These are phyloP conservation scores for Nematopogon swammerdamellus DNA, from an alignment of 2,888 invertebrate species.

Conservation along the genomic window DNA sequence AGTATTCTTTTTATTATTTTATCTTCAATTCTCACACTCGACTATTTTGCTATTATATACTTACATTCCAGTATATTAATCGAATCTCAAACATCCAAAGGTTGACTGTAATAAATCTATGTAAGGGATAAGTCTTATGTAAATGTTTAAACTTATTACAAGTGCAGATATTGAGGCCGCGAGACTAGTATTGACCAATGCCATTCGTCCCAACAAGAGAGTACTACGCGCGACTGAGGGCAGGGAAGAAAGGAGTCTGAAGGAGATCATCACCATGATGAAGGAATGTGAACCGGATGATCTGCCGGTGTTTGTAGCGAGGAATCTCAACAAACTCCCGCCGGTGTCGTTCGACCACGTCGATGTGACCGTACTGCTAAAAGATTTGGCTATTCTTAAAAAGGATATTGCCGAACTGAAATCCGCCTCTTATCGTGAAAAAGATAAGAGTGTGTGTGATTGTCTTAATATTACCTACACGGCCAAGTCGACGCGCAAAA, in stretches of 20 bases:
- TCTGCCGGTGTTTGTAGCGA: conserved; percentile 2
- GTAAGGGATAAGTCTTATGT: no score
- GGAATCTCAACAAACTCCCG: conserved; percentile 3
- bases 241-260: not conserved
- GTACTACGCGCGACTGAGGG: not conserved
- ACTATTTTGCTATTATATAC: no score
- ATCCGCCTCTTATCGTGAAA: not conserved
- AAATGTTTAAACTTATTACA: not conserved
- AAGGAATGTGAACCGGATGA: conserved; percentile 1
- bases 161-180: not conserved
- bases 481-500: no score
- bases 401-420: not conserved
- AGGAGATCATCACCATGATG: conserved; percentile 1
- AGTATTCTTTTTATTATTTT: no score
- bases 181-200: not conserved
- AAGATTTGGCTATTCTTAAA: not conserved
- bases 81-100: no score
- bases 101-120: no score
- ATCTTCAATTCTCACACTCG: no score
- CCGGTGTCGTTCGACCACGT: conserved; percentile 4
- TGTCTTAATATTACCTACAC: not conserved
- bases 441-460: not conserved
- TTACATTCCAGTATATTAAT: no score
- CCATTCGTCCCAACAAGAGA: not conserved
- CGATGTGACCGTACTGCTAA: conserved; percentile 2